Percentiles rank a stretch among this genome's conserved stretches.
phyloP scores from a whole-genome alignment of 2,113 vertebrate species.

The Chloropsis hardwickii region DNA sequence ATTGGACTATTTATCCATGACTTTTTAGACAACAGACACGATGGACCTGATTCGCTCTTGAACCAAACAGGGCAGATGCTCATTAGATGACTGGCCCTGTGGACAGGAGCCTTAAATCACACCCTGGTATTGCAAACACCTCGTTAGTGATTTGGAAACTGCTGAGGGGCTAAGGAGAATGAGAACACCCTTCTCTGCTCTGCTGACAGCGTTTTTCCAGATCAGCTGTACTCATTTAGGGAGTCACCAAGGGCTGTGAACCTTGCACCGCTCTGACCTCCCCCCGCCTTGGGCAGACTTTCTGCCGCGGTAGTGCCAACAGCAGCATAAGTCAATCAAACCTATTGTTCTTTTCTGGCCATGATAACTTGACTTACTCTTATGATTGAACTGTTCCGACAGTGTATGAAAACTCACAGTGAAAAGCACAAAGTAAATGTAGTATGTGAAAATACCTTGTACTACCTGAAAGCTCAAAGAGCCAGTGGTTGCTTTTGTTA shows the following conservation, averaged over 20 bases:
- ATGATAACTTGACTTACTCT: slow-evolving; percentile 48
- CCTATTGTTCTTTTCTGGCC: slow-evolving; percentile 47
- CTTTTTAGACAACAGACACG: not conserved
- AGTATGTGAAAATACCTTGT: not conserved
- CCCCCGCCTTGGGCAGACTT: not conserved
- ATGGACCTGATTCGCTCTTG: not conserved
- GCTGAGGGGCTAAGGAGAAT: slow-evolving; percentile 13
- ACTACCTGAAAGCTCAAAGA: not conserved
- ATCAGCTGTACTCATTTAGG: slow-evolving; percentile 24
- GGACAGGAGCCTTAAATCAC: not conserved
- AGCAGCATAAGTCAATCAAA: slow-evolving; percentile 48
- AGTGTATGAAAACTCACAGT: not conserved
- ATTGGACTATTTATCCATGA: slow-evolving; percentile 53
- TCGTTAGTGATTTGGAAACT: slow-evolving; percentile 12
- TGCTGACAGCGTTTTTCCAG: not conserved
- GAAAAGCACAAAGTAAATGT: not conserved
- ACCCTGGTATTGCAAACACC: not conserved
- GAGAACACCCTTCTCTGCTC: not conserved
- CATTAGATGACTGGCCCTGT: not conserved
- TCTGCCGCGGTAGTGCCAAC: not conserved
- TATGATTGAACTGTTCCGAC: not conserved
- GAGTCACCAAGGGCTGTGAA: slow-evolving; percentile 14
- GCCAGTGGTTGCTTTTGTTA: not conserved
- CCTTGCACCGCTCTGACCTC: not conserved
- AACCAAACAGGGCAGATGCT: not conserved